These are phyloP conservation scores for Microtus richardsoni DNA, from an alignment of 2,113 vertebrate genomes.

Conservation along the genomic window DNA sequence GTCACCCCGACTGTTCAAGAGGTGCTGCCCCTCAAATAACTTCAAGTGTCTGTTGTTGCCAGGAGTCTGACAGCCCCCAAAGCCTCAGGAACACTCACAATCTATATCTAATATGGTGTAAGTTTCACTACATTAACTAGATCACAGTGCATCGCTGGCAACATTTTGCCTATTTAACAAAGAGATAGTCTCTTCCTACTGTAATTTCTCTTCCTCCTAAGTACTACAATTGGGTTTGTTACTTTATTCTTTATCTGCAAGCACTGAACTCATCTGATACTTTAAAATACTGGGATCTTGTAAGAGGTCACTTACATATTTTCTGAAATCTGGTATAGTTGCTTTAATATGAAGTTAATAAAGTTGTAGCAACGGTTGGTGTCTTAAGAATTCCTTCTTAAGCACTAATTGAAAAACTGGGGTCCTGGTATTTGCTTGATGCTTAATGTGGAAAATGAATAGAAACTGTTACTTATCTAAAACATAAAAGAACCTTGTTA, in stretches of 20 bases:
- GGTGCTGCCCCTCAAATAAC: constrained; percentile 30
- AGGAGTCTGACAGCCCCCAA: constrained; percentile 49
- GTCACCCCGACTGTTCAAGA: constrained; percentile 53
- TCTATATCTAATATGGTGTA: constrained; percentile 50
- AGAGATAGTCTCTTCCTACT: constrained; percentile 37
- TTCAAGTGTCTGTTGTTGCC: constrained; percentile 14
- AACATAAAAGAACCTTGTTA: neutral
- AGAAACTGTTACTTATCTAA: neutral
- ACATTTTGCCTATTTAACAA: constrained; percentile 62
- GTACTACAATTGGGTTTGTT: neutral
- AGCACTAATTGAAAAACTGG: neutral
- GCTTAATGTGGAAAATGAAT: neutral
- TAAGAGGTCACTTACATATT: constrained; percentile 21
- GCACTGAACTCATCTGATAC: neutral
- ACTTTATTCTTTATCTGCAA: neutral
- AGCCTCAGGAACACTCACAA: constrained; percentile 30
- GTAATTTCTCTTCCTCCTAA: neutral
- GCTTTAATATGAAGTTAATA: constrained; percentile 10
- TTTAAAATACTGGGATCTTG: neutral
- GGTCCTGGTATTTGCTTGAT: neutral
- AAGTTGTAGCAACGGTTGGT: neutral
- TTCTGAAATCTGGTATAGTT: neutral
- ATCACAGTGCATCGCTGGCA: constrained; percentile 51
- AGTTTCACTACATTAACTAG: constrained; percentile 63
- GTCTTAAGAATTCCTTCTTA: neutral